Evolutionary conservation across 1,140 invertebrate genomes (phyloP).

Genomic region (Drosophila tropicalis): DNA sequence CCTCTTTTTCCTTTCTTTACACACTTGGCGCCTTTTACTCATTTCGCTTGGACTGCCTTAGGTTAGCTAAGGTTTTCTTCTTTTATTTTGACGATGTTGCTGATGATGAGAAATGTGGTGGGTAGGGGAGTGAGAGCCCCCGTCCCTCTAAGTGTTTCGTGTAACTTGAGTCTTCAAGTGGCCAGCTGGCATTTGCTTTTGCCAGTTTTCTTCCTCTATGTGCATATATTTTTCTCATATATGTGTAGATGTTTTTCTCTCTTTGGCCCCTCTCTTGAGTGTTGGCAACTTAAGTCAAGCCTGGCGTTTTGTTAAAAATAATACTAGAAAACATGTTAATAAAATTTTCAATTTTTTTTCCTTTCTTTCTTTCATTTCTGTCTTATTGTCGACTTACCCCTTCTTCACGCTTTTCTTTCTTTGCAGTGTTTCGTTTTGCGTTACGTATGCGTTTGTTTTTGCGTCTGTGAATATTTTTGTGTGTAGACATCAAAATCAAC

Average conservation of each 20-base stretch:
- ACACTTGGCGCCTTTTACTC: constrained; percentile 73
- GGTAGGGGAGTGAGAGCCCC: constrained; percentile 11
- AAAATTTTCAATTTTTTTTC: constrained; percentile 43
- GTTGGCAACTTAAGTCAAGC: constrained; percentile 66
- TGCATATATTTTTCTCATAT: constrained; percentile 37
- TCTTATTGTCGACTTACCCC: neutral
- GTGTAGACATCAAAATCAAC: constrained; percentile 44
- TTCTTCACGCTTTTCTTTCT: constrained; percentile 7
- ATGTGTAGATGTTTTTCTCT: constrained; percentile 17
- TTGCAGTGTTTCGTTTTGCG: constrained; percentile 73
- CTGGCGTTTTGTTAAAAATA: constrained; percentile 63
- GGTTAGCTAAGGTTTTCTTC: constrained; percentile 26
- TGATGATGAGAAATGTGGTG: constrained; percentile 44
- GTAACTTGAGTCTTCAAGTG: constrained; percentile 81
- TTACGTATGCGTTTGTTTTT: constrained; percentile 58
- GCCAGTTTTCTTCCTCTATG: constrained; percentile 56
- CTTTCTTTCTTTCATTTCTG: constrained; percentile 8
- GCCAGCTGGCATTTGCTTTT: constrained; percentile 75
- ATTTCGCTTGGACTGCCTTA: constrained; percentile 47
- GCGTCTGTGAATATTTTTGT: constrained; percentile 38
- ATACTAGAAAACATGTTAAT: constrained; percentile 62
- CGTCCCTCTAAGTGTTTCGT: constrained; percentile 72
- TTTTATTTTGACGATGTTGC: constrained; percentile 22
- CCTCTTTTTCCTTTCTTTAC: constrained; percentile 23
- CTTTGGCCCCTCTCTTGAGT: constrained; percentile 32